Percentiles rank a stretch among this genome's conserved stretches.
Evolutionary conservation across 2,113 vertebrate species (phyloP).

Genomic region (Burhinus oedicnemus): DNA sequence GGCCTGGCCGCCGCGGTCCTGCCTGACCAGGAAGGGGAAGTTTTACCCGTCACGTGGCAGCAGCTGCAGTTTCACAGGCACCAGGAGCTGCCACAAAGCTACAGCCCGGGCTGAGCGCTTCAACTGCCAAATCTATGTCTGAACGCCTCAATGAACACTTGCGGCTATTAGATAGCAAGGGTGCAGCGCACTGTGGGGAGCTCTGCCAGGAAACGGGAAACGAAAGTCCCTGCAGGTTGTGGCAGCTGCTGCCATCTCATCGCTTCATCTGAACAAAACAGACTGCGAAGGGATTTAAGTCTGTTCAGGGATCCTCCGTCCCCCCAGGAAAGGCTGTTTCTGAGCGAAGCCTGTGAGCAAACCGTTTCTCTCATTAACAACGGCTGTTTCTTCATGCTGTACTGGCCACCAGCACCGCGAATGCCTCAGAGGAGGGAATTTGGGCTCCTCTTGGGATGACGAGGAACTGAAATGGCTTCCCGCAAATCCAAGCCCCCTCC

Average conservation of each 20-base stretch:
- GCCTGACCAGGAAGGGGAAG: background rate
- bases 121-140: fast-evolving
- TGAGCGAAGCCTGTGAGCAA: fast-evolving
- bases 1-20: fast-evolving
- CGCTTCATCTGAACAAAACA: fast-evolving
- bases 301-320: fast-evolving
- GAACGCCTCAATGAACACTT: background rate
- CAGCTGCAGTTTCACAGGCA: background rate
- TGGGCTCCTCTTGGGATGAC: fast-evolving
- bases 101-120: background rate
- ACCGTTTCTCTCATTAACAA: fast-evolving
- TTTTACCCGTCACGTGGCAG: background rate
- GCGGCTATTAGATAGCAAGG: too few relatives aligned
- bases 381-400: fast-evolving
- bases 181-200: fast-evolving
- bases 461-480: background rate
- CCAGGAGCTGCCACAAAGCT: background rate
- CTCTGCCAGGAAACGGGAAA: background rate
- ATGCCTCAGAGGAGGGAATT: fast-evolving
- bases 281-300: fast-evolving
- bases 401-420: background rate
- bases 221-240: fast-evolving
- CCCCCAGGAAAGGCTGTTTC: background rate
- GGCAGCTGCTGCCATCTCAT: background rate
- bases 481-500: background rate